Evolutionary conservation across 2,797 vertebrate species (phyloP).

Genomic region (Sebastes cheni): DNA sequence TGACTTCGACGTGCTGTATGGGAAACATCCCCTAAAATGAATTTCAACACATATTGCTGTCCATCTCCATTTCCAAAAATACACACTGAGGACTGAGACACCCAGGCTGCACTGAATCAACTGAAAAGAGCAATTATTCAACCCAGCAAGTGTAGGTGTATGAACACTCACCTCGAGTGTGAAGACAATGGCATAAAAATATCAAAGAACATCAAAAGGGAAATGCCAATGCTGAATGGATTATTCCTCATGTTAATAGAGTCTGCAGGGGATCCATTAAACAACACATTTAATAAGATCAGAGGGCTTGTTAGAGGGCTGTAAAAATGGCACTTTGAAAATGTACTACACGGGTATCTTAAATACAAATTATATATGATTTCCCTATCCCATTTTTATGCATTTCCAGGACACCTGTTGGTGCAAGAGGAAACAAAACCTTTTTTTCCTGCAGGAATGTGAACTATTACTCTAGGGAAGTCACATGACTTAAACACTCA

Average conservation of each 20-base stretch:
- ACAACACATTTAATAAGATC: conserved; percentile 9
- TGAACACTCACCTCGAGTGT: conserved; percentile 34
- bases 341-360: not conserved
- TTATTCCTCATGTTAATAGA: conserved; percentile 13
- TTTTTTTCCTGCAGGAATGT: not conserved
- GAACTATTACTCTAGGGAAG: not conserved
- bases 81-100: conserved; percentile 2
- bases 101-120: conserved; percentile 18
- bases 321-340: not conserved
- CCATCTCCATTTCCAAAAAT: conserved; percentile 21
- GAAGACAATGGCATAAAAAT: conserved; percentile 38
- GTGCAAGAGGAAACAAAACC: not conserved
- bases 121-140: conserved; percentile 12
- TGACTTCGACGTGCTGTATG: conserved; percentile 8
- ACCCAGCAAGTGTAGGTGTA: conserved; percentile 40
- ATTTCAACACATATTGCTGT: conserved; percentile 35
- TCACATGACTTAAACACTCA: not conserved
- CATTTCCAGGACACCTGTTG: not conserved
- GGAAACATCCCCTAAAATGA: conserved; percentile 15
- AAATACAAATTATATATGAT: not conserved
- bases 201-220: conserved; percentile 37
- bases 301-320: not conserved
- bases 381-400: not conserved
- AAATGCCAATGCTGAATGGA: conserved; percentile 15
- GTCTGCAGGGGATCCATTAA: conserved; percentile 18